These are phyloP conservation scores for Centruroides sculpturatus DNA, from an alignment of 1,140 invertebrate genomes.

Conservation along the genomic window DNA sequence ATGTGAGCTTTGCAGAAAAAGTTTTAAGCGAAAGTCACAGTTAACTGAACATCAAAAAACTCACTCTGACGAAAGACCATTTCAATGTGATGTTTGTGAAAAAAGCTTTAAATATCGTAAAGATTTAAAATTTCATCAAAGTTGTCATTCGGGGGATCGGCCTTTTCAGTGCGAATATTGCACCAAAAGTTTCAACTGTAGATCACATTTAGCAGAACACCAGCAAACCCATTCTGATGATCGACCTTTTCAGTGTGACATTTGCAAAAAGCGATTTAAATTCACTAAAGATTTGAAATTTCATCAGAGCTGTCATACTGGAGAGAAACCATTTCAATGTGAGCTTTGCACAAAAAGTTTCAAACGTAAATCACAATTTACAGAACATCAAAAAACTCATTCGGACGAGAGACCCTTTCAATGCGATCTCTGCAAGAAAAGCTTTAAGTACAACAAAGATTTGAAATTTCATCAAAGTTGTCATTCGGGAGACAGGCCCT, in stretches of 20 bases:
- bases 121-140: conserved; percentile 17
- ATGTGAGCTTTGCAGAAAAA: conserved; percentile 19
- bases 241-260: conserved; percentile 51
- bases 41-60: conserved; percentile 22
- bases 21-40: conserved; percentile 50
- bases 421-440: not conserved
- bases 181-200: conserved; percentile 24
- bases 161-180: conserved; percentile 46
- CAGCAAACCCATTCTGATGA: conserved; percentile 7
- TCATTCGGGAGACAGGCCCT: conserved; percentile 33
- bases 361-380: not conserved
- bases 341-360: not conserved
- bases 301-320: conserved; percentile 89
- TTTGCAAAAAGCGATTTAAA: conserved; percentile 29
- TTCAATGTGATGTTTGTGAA: conserved; percentile 22
- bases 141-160: conserved; percentile 85
- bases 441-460: not conserved
- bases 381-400: not conserved
- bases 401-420: not conserved
- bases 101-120: conserved; percentile 1
- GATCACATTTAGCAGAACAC: conserved; percentile 49
- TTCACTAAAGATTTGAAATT: conserved; percentile 82
- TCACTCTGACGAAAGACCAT: conserved; percentile 26
- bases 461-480: not conserved
- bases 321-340: conserved; percentile 85